Evolutionary conservation across 2,888 invertebrate genomes (phyloP).

Genomic region (Eilema sororculum): DNA sequence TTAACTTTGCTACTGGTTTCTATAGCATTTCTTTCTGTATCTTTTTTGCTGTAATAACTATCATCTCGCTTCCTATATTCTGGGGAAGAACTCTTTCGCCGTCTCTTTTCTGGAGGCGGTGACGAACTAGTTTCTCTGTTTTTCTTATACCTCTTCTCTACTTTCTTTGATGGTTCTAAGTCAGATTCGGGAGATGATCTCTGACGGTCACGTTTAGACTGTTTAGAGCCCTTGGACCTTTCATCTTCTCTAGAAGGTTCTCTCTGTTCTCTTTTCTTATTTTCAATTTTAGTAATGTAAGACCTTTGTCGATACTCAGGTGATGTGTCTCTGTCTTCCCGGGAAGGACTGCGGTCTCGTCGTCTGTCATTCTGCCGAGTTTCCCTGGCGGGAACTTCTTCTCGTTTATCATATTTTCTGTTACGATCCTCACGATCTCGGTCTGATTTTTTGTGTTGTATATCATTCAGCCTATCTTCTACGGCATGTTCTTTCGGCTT

Average conservation of each 20-base stretch:
- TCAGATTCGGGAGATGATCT: conserved; percentile 68
- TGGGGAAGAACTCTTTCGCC: conserved; percentile 68
- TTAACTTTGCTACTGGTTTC: conserved; percentile 54
- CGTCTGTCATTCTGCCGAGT: conserved; percentile 63
- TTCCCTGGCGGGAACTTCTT: conserved; percentile 56
- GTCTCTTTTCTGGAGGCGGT: conserved; percentile 73
- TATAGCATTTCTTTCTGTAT: conserved; percentile 49
- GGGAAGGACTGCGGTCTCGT: conserved; percentile 65
- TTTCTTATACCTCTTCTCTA: conserved; percentile 65
- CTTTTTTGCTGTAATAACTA: conserved; percentile 50
- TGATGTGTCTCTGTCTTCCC: conserved; percentile 61
- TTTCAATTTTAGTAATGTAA: conserved; percentile 72
- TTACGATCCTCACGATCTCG: conserved; percentile 77
- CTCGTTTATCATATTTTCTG: conserved; percentile 74
- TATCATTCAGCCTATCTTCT: conserved; percentile 69
- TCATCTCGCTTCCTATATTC: conserved; percentile 54
- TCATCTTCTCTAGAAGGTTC: conserved; percentile 66
- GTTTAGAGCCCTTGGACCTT: conserved; percentile 56
- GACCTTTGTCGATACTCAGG: conserved; percentile 70
- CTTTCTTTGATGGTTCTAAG: conserved; percentile 55
- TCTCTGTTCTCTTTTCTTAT: conserved; percentile 64
- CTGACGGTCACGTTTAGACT: conserved; percentile 65
- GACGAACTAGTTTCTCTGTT: conserved; percentile 65
- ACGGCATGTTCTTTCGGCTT: conserved; percentile 69
- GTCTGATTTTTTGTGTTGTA: conserved; percentile 73